These are phyloP conservation scores for Drosophila merina DNA, from an alignment of 2,888 invertebrate genomes.

Conservation along the genomic window DNA sequence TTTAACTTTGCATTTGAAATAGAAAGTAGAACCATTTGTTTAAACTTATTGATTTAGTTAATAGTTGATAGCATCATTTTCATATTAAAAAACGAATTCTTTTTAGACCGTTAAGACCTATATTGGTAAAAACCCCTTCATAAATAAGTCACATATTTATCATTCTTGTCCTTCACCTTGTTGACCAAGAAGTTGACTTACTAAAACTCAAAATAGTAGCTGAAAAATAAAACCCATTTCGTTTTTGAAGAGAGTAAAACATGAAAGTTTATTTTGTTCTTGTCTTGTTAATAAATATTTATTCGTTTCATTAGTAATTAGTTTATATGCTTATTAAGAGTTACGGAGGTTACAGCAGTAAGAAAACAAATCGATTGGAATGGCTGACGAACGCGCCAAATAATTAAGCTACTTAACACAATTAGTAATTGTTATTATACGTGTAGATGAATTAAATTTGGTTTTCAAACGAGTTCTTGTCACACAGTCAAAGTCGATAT, in stretches of 20 bases:
- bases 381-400: constrained; percentile 58
- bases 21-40: no score
- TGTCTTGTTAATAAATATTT: constrained; percentile 42
- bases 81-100: no score
- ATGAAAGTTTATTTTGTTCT: constrained; percentile 32
- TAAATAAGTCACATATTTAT: no score
- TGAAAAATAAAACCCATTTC: background rate
- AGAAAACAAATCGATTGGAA: constrained; percentile 56
- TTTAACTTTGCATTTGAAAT: no score
- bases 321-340: constrained; percentile 45
- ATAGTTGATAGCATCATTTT: no score
- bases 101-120: no score
- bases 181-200: no score
- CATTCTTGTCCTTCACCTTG: no score
- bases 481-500: constrained; percentile 42
- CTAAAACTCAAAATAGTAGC: background rate
- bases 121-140: no score
- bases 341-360: constrained; percentile 52
- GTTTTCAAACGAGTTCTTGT: constrained; percentile 26
- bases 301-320: constrained; percentile 38
- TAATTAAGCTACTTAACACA: constrained; percentile 66
- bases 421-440: constrained; percentile 53
- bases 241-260: constrained; percentile 18
- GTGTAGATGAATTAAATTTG: constrained; percentile 42
- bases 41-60: no score